These are phyloP conservation scores for Laterallus jamaicensis DNA, from an alignment of 2,113 vertebrate genomes.

Conservation along the genomic window DNA sequence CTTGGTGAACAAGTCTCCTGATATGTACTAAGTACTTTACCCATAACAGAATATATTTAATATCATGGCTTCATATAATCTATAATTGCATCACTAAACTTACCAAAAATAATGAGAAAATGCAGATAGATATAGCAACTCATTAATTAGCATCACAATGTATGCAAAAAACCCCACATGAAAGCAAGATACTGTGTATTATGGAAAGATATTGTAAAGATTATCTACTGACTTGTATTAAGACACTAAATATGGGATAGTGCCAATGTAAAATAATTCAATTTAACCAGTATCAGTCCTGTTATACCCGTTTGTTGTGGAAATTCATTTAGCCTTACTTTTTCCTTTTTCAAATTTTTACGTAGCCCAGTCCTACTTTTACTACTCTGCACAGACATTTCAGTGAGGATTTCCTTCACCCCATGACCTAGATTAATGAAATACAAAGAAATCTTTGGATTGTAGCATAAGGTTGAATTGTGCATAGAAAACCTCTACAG, in stretches of 20 bases:
- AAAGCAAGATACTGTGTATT: background rate
- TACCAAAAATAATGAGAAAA: background rate
- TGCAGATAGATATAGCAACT: background rate
- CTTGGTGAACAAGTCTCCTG: background rate
- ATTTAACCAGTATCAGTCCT: background rate
- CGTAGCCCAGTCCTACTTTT: background rate
- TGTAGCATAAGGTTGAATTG: background rate
- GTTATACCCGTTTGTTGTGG: background rate
- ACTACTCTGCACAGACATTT: background rate
- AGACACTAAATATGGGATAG: background rate
- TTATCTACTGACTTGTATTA: background rate
- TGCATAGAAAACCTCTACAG: background rate
- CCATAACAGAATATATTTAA: background rate
- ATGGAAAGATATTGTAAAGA: background rate
- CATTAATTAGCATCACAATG: background rate
- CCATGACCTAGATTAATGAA: background rate
- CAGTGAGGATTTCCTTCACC: background rate
- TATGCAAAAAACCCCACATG: accelerated
- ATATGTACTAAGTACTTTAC: background rate
- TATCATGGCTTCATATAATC: background rate
- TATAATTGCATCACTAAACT: background rate
- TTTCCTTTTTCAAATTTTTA: background rate
- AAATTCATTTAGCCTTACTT: background rate
- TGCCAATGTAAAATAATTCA: background rate
- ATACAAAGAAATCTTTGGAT: background rate